Base-by-base conservation (phyloP, 2,113 vertebrate species). In the Aphyosemion australe region DNA sequence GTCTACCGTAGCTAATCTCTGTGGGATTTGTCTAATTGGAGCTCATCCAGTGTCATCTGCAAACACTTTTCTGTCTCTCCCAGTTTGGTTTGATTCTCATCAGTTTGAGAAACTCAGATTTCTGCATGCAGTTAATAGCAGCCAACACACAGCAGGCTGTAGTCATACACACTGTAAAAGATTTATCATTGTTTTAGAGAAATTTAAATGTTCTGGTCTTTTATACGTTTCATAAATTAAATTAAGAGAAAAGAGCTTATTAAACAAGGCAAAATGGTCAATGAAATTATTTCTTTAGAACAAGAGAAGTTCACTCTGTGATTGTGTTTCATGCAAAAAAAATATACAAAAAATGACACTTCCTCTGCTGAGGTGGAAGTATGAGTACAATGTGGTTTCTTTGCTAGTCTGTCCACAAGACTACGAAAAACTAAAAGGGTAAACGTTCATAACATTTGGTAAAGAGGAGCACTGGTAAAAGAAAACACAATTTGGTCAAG, bases 231-330 rank as follows among this genome's bases (percentile, higher is more conserved):
- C 10, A 46, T 21, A 58, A 52, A 56, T 2, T 19, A 1, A 48
- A n/a, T 32, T 1, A 61, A 46, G 41, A 21, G 20, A 51, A 49
- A 49, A 45, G 2, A 0, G 0, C 20, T 45, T 45, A 50, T 62
- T 53, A 49, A 56, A 59, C 26, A 15, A 69, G 62, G 13, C 19
- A 45, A 61, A 55, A 42, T 65, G 43, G 61, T 74, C 55, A 59
- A 49, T 47, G 42, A 73, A 75, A 70, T 45, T 39, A n/a, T 65
- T 69, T 45, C 61, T 64, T 34, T 47, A 1, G 31, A 14, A 61
- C 69, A 79, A 13, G 9, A n/a, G 42, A 31, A 50, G 18, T 15
- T 59, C 56, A 42, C 19, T 53, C 15, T 26, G 31, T 43, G 45
- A 13, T 57, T 31, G 51, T 7, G 15, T 42, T 37, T 39, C 6